Percentiles rank a stretch among this genome's conserved stretches.
Conservation (phyloP, 2,113 vertebrate species). For the Spheniscus mendiculus region DNA sequence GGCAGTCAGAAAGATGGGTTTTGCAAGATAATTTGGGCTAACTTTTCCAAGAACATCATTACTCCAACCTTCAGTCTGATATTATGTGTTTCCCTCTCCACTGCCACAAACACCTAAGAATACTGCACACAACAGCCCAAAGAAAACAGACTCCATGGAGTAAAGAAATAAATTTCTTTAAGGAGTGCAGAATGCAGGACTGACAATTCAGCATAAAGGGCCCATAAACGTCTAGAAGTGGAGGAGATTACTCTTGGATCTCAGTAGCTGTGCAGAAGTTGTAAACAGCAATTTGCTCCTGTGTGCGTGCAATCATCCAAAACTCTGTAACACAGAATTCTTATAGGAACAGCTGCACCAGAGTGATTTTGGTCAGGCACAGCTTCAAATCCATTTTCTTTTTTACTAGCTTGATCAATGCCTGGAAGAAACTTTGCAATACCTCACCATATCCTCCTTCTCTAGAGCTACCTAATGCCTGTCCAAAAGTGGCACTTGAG, state of each 20-base stretch:
- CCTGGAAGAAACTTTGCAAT: not conserved
- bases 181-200: not conserved
- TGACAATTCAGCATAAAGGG: not conserved
- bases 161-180: not conserved
- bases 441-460: not conserved
- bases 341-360: not conserved
- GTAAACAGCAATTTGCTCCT: not conserved
- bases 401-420: not conserved
- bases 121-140: not conserved
- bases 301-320: not conserved
- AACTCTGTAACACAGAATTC: not conserved
- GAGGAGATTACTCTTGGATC: not conserved
- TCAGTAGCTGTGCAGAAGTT: not conserved
- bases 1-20: not conserved
- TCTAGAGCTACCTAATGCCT: not conserved
- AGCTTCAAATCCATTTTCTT: not conserved
- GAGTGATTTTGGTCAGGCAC: not conserved
- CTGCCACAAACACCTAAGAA: not conserved
- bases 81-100: not conserved
- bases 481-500: not conserved
- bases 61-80: not conserved
- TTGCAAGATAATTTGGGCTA: not conserved
- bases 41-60: not conserved
- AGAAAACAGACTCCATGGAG: not conserved
- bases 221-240: not conserved